Evolutionary conservation across 2,888 invertebrate species (phyloP), one percentile per base, ranked within the genome.

Genomic region (Acleris laterana): DNA sequence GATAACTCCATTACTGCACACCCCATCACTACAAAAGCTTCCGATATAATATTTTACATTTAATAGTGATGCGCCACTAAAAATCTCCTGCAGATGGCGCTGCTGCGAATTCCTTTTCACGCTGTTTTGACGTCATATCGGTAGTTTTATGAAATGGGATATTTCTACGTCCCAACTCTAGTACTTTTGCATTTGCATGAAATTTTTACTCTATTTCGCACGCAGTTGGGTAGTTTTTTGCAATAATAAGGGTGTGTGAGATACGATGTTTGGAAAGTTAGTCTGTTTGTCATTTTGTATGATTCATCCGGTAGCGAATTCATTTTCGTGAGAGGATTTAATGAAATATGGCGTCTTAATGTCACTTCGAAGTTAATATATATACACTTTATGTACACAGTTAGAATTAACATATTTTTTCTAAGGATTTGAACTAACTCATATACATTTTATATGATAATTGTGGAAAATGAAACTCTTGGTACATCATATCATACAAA

Each of bases 31-130:
- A 80, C 44, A 48, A 70, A 62, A 74, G 76, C 77, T 84, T 80
- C 81, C 87, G 80, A 88, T 89, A 87, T 87, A 83, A 89, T 87
- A 89, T 89, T 86, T 87, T 83, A 87, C 80, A 88, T 87, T 86
- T 84, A 88, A 88, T 87, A 88, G 88, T 85, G 88, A 86, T 86
- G 88, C 79, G 76, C 82, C 74, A 78, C 79, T 62, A 85, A 87
- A 89, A 88, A 85, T 83, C 83, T 79, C 73, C 76, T 76, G 71
- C 83, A 83, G 83, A 82, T 84, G 82, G 78, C 84, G 80, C 78
- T 76, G 71, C 70, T 66, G 64, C 68, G 55, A 42, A 50, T 56
- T 65, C 55, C 66, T 52, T 66, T 66, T 25, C 51, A 57, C 51
- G 55, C 60, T 52, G 32, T 49, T 65, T 59, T 50, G 55, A 46